A percentile compares a stretch with the other conserved stretches of the same genome.
Evolutionary conservation across 1,140 invertebrate species (phyloP).

Genomic region (Drosophila navojoa): DNA sequence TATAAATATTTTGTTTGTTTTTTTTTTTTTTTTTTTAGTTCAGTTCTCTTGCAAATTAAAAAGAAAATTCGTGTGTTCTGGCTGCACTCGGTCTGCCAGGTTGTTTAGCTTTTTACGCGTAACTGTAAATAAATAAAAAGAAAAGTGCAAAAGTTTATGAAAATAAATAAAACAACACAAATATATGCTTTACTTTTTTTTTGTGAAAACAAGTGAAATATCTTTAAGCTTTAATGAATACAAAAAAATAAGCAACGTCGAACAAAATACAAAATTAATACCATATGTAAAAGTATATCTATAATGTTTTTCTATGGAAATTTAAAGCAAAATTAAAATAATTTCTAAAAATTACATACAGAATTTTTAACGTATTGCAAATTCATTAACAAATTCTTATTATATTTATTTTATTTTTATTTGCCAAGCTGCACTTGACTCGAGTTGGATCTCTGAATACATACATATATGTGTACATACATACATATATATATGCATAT

Average conservation of each 20-base stretch:
- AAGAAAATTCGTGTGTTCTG: conserved; percentile 35
- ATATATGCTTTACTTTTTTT: conserved; percentile 2
- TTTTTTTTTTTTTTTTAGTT: conserved; percentile 5
- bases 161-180: conserved; percentile 17
- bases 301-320: conserved; percentile 1
- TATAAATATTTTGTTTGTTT: neutral
- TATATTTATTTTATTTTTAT: conserved; percentile 5
- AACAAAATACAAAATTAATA: conserved; percentile 31
- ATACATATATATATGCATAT: conserved; percentile 10
- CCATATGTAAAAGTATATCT: conserved; percentile 23
- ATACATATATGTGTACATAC: conserved; percentile 8
- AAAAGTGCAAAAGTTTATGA: conserved; percentile 21
- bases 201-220: conserved; percentile 15
- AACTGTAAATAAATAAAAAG: conserved; percentile 57
- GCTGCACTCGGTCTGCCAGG: conserved; percentile 57
- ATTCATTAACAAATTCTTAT: conserved; percentile 13
- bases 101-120: conserved; percentile 59
- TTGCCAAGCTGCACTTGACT: neutral
- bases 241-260: conserved; percentile 4
- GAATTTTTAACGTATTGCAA: conserved; percentile 13
- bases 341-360: neutral
- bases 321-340: conserved; percentile 7
- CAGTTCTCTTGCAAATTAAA: conserved; percentile 56
- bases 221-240: conserved; percentile 19
- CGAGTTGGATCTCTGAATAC: conserved; percentile 8